phyloP scores from a whole-genome alignment of 2,888 invertebrate genomes.

The Liodrosophila aerea region DNA sequence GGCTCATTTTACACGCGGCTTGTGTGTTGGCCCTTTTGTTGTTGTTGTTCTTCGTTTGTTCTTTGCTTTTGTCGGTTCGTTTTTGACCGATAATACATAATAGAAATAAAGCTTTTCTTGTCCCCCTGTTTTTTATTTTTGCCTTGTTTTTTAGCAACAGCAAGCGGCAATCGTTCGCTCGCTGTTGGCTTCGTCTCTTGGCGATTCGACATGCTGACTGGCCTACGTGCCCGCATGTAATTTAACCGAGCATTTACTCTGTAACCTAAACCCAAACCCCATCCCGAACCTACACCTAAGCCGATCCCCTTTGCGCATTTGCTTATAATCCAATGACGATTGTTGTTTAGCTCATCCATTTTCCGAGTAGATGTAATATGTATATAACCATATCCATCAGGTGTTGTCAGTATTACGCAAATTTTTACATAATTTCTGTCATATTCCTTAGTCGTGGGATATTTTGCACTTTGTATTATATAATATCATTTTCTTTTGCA shows the following conservation, averaged over 20 bases:
- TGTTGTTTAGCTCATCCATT: conserved; percentile 13
- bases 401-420: too few relatives aligned
- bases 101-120: conserved; percentile 30
- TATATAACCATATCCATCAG: too few relatives aligned
- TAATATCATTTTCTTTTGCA: too few relatives aligned
- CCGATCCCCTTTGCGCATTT: not conserved
- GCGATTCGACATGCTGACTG: conserved; percentile 51
- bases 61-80: conserved; percentile 7
- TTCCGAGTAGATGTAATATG: not conserved
- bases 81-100: conserved; percentile 44
- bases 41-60: not conserved
- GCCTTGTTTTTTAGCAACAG: too few relatives aligned
- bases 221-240: conserved; percentile 50
- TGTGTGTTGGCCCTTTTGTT: conserved; percentile 33
- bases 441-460: too few relatives aligned
- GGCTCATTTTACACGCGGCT: conserved; percentile 64
- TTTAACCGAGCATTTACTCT: conserved; percentile 20
- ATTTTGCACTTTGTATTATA: too few relatives aligned
- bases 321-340: conserved; percentile 16
- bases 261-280: conserved; percentile 11
- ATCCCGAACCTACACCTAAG: not conserved
- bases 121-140: too few relatives aligned
- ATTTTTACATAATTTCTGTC: too few relatives aligned
- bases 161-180: too few relatives aligned
- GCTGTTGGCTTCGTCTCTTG: too few relatives aligned